A percentile compares a stretch with the other conserved stretches of the same genome.
Conservation (phyloP, 2,888 invertebrate genomes). For the Xestia ashworthii region DNA sequence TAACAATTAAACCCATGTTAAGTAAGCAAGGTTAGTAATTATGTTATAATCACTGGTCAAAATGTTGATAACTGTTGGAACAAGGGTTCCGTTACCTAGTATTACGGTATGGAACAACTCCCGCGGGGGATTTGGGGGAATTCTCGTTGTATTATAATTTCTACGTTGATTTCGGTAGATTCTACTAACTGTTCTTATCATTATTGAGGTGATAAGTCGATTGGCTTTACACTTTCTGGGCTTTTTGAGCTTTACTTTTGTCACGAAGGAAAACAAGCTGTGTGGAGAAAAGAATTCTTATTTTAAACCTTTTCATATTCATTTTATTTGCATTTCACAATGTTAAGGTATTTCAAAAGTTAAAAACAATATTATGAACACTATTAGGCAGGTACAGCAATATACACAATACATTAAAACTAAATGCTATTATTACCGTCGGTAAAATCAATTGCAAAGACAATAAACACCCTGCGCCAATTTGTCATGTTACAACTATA, state of each 20-base stretch:
- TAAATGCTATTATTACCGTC: no score
- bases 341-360: no score
- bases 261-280: not conserved
- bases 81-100: conserved; percentile 65
- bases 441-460: not conserved
- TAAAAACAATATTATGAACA: no score
- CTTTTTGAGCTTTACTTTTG: conserved; percentile 6
- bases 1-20: conserved; percentile 68
- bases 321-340: no score
- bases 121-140: conserved; percentile 65
- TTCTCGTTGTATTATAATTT: conserved; percentile 61
- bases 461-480: not conserved
- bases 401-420: no score
- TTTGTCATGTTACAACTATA: not conserved
- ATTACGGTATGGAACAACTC: conserved; percentile 60
- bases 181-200: conserved; percentile 50
- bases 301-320: not conserved
- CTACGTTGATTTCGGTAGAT: conserved; percentile 57
- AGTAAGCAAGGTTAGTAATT: conserved; percentile 67
- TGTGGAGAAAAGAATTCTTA: not conserved
- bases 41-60: conserved; percentile 69
- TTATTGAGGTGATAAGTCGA: conserved; percentile 34
- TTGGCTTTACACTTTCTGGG: conserved; percentile 16
- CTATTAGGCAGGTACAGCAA: no score
- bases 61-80: conserved; percentile 69